Base-by-base conservation (phyloP, 2,888 invertebrate genomes). In the Scrobipalpa costella region DNA sequence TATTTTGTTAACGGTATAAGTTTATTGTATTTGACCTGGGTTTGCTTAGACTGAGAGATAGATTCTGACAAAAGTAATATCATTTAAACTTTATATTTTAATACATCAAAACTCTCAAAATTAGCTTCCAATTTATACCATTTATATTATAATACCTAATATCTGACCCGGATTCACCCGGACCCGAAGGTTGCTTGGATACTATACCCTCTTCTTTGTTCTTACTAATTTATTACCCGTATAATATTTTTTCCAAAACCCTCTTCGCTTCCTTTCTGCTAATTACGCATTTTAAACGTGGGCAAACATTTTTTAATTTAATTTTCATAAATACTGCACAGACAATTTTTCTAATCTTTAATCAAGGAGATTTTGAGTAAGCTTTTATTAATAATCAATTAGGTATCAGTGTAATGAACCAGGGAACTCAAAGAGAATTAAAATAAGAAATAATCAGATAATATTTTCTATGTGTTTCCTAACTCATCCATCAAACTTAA, bases 151-250 rank as follows among this genome's bases (percentile, higher is more conserved):
- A n/a, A 55, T 55, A 55, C 55, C 33, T 33, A 55, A 33, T 33
- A 55, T n/a, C 21, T n/a, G n/a, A n/a, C 6, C 33, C 55, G 52
- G 52, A 11, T 52, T 13, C 27, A 7, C 19, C 19, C 7, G 9
- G 17, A 7, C 27, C 33, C 55, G 55, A n/a, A 62, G 61, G 66
- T 66, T 52, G 66, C 66, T 52, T 66, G 66, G 69, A 60, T 66
- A 50, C 71, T 64, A 64, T 67, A 49, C 62, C 68, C 60, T 58
- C 57, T n/a, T 58, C 65, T 67, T 65, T 67, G 69, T 72, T 70
- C 57, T 68, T 49, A 65, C 67, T 13, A 71, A 70, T 69, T 71
- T 72, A 72, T 72, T 68, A 69, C 59, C 63, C 73, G 68, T 64
- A 68, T 69, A 68, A n/a, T n/a, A n/a, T n/a, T 68, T 69, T 70